Base-by-base conservation (phyloP, 2,888 invertebrate species). In the Tricholauxania praeusta region DNA sequence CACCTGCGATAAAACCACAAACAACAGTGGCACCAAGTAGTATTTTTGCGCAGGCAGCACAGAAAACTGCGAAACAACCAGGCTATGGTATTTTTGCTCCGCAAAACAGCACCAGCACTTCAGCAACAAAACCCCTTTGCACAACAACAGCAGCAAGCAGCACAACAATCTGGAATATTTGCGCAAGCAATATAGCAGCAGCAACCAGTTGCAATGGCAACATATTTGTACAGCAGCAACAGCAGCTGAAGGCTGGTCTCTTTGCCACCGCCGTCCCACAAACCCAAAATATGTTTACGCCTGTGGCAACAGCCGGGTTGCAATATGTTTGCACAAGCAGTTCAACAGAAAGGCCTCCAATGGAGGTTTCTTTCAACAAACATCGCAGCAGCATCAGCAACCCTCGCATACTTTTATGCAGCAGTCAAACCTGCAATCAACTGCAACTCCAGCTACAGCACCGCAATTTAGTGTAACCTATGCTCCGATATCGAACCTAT, bases 401-500 rank as follows among this genome's bases (percentile, higher is more conserved):
- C 64, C 71, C 15, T 74, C 75, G 51, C 75, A 72, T 12, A 72
- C 64, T 10, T 28, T 72, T 65, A 76, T 77, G 10, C 84, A 8
- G 10, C 82, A 12, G 81, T 87, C 69, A 82, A 87, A n/a, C 47
- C 76, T 75, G 39, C 75, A 69, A 17, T 72, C 68, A 55, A 7
- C 75, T 12, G 39, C 74, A 49, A 51, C 73, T 19, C 14, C 53
- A 52, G 15, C 68, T 53, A 48, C 51, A 22, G 12, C 12, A 71
- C 1, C 72, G 19, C 59, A 47, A 12, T 2, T 71, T 4, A 10
- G 39, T 2, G 10, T 39, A 39, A 10, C 39, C 39, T 48, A 71
- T 53, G 66, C 73, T 17, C 32, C 74, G 3, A 68, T 89, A 4
- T 92, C n/a, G n/a, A n/a, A n/a, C n/a, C n/a, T n/a, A n/a, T n/a